phyloP scores from a whole-genome alignment of 2,888 invertebrate species.

The Drosophila mayaguana region DNA sequence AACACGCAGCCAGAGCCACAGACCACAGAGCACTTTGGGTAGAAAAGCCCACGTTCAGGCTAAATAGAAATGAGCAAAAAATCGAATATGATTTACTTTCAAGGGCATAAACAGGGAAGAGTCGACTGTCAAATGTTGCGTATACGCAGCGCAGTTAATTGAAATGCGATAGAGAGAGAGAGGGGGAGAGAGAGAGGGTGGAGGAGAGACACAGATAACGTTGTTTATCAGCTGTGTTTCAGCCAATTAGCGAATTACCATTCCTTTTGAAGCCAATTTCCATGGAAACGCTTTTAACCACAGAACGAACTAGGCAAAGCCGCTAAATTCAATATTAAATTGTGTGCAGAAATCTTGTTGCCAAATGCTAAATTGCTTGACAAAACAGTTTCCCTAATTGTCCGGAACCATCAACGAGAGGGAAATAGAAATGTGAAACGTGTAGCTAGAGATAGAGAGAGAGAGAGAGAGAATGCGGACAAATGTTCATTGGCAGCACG shows the following conservation, averaged over 20 bases:
- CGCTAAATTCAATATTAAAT: conserved; percentile 22
- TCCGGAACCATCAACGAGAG: conserved; percentile 33
- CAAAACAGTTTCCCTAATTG: conserved; percentile 60
- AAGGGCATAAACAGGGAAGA: conserved; percentile 39
- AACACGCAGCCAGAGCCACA: conserved; percentile 2
- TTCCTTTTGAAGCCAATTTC: conserved; percentile 34
- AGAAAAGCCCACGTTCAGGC: neutral
- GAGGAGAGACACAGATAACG: neutral
- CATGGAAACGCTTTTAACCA: neutral
- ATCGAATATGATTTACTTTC: conserved; percentile 15
- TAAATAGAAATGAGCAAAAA: conserved; percentile 17
- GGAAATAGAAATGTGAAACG: conserved; percentile 6
- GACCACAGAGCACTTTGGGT: conserved; percentile 28
- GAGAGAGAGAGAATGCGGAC: conserved; percentile 1
- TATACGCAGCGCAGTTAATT: conserved; percentile 72
- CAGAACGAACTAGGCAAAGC: neutral
- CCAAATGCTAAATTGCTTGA: conserved; percentile 50
- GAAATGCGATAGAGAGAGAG: conserved; percentile 16
- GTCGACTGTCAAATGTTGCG: conserved; percentile 63
- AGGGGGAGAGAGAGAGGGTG: neutral
- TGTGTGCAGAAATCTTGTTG: conserved; percentile 21
- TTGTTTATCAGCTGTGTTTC: conserved; percentile 50
- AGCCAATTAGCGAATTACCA: conserved; percentile 37
- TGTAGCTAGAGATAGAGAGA: conserved; percentile 2
- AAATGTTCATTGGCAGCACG: conserved; percentile 41